A percentile compares a stretch with the other conserved stretches of the same genome.
These are phyloP conservation scores for Rhogogaster chlorosoma DNA, from an alignment of 2,888 invertebrate species.

Conservation along the genomic window DNA sequence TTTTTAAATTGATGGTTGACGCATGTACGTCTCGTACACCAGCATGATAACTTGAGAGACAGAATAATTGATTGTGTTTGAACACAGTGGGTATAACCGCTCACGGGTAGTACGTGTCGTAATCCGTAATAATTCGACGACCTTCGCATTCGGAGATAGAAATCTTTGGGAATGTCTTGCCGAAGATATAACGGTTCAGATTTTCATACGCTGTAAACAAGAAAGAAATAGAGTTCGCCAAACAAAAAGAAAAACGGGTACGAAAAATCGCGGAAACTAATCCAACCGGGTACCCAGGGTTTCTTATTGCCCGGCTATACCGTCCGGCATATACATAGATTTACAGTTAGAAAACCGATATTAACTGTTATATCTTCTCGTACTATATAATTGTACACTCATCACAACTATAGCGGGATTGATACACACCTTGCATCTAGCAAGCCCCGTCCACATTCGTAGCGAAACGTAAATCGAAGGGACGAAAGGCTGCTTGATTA, in stretches of 20 bases:
- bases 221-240: neutral
- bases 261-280: neutral
- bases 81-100: neutral
- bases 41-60: neutral
- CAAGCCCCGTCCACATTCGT: neutral
- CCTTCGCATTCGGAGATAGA: neutral
- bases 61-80: slow-evolving; percentile 10
- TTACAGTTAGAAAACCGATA: slow-evolving; percentile 35
- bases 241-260: neutral
- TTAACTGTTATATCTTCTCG: slow-evolving; percentile 35
- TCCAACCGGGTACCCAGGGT: neutral
- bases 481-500: neutral
- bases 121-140: neutral
- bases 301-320: neutral
- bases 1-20: neutral
- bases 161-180: neutral
- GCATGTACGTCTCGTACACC: too few relatives aligned
- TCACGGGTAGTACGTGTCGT: neutral
- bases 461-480: neutral
- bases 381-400: slow-evolving; percentile 39
- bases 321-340: neutral
- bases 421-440: neutral
- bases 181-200: neutral
- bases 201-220: neutral
- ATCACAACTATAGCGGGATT: slow-evolving; percentile 42